Evolutionary conservation across 2,888 invertebrate genomes (phyloP).

Genomic region (Agrypnus murinus): DNA sequence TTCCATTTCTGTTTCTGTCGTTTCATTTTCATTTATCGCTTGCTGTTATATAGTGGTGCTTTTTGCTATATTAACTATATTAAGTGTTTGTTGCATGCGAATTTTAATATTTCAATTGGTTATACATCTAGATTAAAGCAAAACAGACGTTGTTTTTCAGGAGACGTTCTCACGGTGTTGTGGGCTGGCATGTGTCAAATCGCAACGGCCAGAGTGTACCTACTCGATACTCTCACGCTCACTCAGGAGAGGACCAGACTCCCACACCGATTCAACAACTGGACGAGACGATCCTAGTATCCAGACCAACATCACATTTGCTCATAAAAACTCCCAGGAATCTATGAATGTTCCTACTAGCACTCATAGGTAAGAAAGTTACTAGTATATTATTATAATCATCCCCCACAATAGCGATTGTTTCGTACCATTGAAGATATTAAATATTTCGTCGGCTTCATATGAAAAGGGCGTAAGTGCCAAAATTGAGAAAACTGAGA

Average conservation of each 20-base stretch:
- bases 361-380: constrained; percentile 5
- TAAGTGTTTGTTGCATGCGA: not conserved
- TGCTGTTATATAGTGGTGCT: too few species aligned
- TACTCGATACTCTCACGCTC: constrained; percentile 77
- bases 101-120: not conserved
- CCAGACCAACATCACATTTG: constrained; percentile 56
- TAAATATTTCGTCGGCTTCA: too few species aligned
- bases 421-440: too few species aligned
- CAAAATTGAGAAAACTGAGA: too few species aligned
- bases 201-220: constrained; percentile 71
- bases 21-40: too few species aligned
- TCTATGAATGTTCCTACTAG: constrained; percentile 35
- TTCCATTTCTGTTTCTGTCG: too few species aligned
- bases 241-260: constrained; percentile 65
- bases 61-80: too few species aligned
- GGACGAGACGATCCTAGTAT: constrained; percentile 55
- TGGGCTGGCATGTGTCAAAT: constrained; percentile 64
- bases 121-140: constrained; percentile 51
- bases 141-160: constrained; percentile 72
- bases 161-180: constrained; percentile 75
- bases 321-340: constrained; percentile 53
- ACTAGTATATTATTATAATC: too few species aligned
- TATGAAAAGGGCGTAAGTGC: too few species aligned
- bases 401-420: too few species aligned
- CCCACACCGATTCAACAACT: constrained; percentile 47